Evolutionary conservation across 2,888 invertebrate species (phyloP).

Genomic region (Smittia sp.): DNA sequence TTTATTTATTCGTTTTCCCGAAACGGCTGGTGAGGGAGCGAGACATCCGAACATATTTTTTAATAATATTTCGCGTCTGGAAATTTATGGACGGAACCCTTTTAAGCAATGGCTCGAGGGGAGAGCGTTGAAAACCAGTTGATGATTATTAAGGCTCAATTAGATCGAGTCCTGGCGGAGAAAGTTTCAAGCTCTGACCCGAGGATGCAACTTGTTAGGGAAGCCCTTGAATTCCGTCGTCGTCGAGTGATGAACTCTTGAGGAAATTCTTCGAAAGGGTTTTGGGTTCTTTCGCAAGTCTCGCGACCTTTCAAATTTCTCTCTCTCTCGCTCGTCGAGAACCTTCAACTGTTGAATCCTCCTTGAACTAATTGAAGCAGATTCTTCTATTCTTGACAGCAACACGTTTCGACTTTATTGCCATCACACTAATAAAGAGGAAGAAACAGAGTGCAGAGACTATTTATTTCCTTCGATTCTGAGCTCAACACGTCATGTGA

Average conservation of each 20-base stretch:
- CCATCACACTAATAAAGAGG: not conserved
- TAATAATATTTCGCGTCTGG: slow-evolving; percentile 24
- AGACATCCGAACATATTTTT: slow-evolving; percentile 21
- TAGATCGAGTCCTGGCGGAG: slow-evolving; percentile 22
- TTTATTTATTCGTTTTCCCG: slow-evolving; percentile 10
- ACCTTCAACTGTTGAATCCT: too few relatives aligned
- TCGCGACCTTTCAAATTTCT: not conserved
- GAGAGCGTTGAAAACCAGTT: slow-evolving; percentile 3
- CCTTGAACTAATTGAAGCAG: not conserved
- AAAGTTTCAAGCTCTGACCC: slow-evolving; percentile 1
- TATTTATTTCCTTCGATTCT: not conserved
- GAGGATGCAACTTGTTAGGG: slow-evolving; percentile 16
- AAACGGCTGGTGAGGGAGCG: not conserved
- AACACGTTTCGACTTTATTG: slow-evolving; percentile 18
- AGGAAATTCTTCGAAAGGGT: not conserved
- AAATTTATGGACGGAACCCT: slow-evolving; percentile 36
- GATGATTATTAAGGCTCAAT: slow-evolving; percentile 38
- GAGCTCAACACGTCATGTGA: slow-evolving; percentile 11
- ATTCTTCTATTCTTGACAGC: not conserved
- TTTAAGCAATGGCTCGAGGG: slow-evolving; percentile 19
- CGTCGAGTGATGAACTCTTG: not conserved
- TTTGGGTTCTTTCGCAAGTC: not conserved
- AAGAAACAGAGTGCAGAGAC: not conserved
- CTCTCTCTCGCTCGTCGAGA: not conserved
- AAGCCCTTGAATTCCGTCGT: not conserved